Evolutionary conservation across 2,888 invertebrate species (phyloP).

Genomic region (Orthosia gothica): DNA sequence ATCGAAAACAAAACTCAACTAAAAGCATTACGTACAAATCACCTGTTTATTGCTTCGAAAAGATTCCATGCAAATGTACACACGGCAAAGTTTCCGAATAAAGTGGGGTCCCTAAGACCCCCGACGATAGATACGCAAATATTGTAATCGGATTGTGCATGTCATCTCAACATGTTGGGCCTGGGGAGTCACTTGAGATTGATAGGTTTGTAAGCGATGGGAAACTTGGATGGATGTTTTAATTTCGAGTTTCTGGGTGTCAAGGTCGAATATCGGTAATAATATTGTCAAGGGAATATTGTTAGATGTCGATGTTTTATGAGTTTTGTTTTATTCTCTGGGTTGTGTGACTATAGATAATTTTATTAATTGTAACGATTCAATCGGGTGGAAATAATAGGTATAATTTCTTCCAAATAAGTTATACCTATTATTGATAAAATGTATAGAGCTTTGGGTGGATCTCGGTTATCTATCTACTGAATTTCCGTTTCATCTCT

Average conservation of each 20-base stretch:
- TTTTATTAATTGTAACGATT: too few relatives aligned
- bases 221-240: constrained; percentile 28
- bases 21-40: constrained; percentile 64
- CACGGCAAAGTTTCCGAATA: constrained; percentile 67
- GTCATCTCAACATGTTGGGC: constrained; percentile 57
- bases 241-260: constrained; percentile 27
- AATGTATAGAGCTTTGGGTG: too few relatives aligned
- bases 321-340: too few relatives aligned
- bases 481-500: too few relatives aligned
- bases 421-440: too few relatives aligned
- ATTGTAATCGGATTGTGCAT: constrained; percentile 78
- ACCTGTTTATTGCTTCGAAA: constrained; percentile 66
- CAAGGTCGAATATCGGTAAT: neutral
- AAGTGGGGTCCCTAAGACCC: constrained; percentile 65
- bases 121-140: constrained; percentile 72
- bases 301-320: neutral
- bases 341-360: too few relatives aligned
- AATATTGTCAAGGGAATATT: neutral
- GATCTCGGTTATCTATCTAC: too few relatives aligned
- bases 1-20: constrained; percentile 54
- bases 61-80: constrained; percentile 67
- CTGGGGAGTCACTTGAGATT: constrained; percentile 52
- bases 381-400: too few relatives aligned
- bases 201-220: constrained; percentile 44
- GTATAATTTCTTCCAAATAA: too few relatives aligned